Base-by-base conservation (phyloP, 2,797 vertebrate genomes). In the Sebastes cheni region DNA sequence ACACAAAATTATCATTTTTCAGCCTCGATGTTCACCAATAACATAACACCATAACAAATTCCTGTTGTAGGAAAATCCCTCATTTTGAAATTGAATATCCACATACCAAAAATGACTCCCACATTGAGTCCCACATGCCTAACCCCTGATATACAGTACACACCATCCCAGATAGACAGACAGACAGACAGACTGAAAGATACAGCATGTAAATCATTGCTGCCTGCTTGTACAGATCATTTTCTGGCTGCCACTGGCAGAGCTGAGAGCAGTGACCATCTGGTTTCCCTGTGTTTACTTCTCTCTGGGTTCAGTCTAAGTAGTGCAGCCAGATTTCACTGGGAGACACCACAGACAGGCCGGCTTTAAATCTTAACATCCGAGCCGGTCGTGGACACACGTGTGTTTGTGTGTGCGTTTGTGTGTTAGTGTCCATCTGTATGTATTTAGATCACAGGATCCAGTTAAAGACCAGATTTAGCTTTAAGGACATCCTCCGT, bases 251-350 rank as follows among this genome's bases (percentile, higher is more conserved):
- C 84, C 80, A 60, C 76, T 77, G 79, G 84, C 64, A 77, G 70
- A 80, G 82, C 82, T 81, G 55, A 71, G 78, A 89, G 81, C 80
- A 68, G 76, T 75, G 81, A 73, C 90, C 92, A 91, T 92, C 91
- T 93, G 93, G 79, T 91, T 90, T 90, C 39, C 22, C 81, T 83
- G 85, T 91, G 86, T 93, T 91, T 89, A 85, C 89, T 83, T 82
- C 83, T 83, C 85, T 86, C 78, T 42, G 77, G 84, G 76, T 91
- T 86, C 81, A 83, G 56, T 89, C 80, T 83, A 84, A 91, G 88
- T 81, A 81, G 30, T 76, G 56, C 79, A 85, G 80, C 76, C 86
- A 89, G 77, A 88, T 87, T 90, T 87, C 84, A 83, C 61, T 77
- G 79, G 84, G 82, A 82, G 83, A 85, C 75, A 83, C 77, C 80